A percentile compares a stretch with the other conserved stretches of the same genome.
Conservation (phyloP, 2,797 vertebrate species). For the Fundulus diaphanus region DNA sequence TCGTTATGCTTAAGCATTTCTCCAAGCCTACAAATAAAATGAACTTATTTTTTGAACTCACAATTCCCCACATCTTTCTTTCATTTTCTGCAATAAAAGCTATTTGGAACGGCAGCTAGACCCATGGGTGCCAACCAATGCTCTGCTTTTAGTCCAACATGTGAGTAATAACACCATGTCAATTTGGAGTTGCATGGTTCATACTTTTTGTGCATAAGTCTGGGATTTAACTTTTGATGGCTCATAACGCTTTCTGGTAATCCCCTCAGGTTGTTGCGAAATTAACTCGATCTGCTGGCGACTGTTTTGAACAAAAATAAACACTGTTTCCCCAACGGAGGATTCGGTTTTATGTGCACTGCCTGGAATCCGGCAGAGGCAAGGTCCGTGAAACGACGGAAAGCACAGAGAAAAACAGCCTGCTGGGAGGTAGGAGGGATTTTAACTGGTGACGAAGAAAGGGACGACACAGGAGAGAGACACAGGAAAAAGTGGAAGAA, state of each 20-base stretch:
- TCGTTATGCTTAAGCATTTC: background rate
- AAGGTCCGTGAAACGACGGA: background rate
- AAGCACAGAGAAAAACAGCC: slow-evolving; percentile 6
- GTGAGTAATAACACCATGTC: background rate
- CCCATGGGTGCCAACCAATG: background rate
- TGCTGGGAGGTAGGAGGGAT: slow-evolving; percentile 8
- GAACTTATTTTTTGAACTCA: background rate
- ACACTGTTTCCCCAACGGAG: slow-evolving; percentile 1
- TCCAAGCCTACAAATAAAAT: background rate
- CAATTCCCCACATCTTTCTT: background rate
- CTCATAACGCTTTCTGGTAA: slow-evolving; percentile 4
- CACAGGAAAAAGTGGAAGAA: slow-evolving; percentile 47
- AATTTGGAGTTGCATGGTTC: slow-evolving; percentile 7
- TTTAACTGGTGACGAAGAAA: slow-evolving; percentile 37
- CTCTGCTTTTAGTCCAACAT: background rate
- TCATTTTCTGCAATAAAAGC: background rate
- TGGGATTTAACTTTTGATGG: slow-evolving; percentile 11
- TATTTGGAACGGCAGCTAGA: background rate
- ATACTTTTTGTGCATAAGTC: slow-evolving; percentile 22
- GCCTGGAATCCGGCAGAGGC: slow-evolving; percentile 15
- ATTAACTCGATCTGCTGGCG: slow-evolving; percentile 1
- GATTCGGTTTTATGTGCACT: background rate
- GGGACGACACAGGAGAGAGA: slow-evolving; percentile 38
- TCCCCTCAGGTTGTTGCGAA: slow-evolving; percentile 19
- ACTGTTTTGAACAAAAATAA: slow-evolving; percentile 24